A percentile compares a stretch with the other conserved stretches of the same genome.
phyloP scores from a whole-genome alignment of 2,797 vertebrate species.

The Synaphobranchus kaupii region DNA sequence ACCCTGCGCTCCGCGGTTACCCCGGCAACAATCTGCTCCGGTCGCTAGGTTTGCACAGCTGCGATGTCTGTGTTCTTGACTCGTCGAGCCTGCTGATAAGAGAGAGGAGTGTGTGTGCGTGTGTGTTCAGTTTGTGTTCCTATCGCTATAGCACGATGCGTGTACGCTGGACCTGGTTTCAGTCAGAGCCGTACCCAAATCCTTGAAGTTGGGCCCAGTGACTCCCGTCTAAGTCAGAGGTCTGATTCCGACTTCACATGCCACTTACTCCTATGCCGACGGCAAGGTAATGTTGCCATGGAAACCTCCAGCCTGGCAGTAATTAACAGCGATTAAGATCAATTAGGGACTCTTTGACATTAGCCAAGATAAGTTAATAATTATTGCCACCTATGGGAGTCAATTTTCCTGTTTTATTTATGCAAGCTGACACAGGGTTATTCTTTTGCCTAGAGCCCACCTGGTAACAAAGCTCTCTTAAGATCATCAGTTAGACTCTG shows the following conservation, averaged over 20 bases:
- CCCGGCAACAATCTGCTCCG: conserved; percentile 14
- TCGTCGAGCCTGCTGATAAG: conserved; percentile 26
- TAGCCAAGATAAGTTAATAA: conserved; percentile 31
- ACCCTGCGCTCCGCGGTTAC: not conserved
- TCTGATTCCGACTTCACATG: conserved; percentile 10
- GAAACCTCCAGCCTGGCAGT: conserved; percentile 26
- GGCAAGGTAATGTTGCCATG: not conserved
- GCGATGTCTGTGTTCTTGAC: conserved; percentile 21
- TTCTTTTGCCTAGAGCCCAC: not conserved
- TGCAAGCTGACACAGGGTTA: conserved; percentile 8
- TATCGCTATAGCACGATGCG: not conserved
- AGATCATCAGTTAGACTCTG: not conserved
- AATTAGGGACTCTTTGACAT: conserved; percentile 31
- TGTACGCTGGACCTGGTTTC: not conserved
- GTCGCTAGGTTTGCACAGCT: conserved; percentile 27
- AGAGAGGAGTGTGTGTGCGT: not conserved
- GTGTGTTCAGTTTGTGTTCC: not conserved
- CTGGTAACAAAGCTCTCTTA: not conserved
- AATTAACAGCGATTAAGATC: conserved; percentile 39
- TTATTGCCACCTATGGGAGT: conserved; percentile 25
- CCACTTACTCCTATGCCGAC: conserved; percentile 22
- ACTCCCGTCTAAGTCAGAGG: not conserved
- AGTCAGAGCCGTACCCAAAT: not conserved
- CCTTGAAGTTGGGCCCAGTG: not conserved
- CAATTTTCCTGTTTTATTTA: conserved; percentile 14